Evolutionary conservation across 2,888 invertebrate genomes (phyloP), one percentile per base, ranked within the genome.

Genomic region (Ennomos quercinarius): DNA sequence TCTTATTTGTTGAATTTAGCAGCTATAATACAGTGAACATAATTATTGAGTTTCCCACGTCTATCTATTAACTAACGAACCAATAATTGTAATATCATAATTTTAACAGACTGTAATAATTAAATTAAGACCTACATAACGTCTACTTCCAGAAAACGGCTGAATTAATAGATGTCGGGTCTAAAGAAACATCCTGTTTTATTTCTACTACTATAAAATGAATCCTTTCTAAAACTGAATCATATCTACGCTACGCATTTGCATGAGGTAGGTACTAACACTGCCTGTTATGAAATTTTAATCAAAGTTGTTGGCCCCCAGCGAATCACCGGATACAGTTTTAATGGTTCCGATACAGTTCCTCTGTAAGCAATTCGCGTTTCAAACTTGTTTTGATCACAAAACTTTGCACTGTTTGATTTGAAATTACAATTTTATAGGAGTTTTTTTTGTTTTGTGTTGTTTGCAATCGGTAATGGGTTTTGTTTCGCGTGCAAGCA

Each of bases 211-310:
- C 27, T 27, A 27, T 27, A 27, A 27, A 27, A 27, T 27, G 2
- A 27, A 4, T 27, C 17, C 17, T 17, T 2, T 4, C 27, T 27
- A 27, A 27, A 27, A 1, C 6, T 27, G 27, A 11, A 48, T 17
- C 36, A 12, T 36, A 12, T 36, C 68, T 67, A 67, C 67, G 73
- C 72, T 65, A 63, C 61, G 65, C 61, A 70, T 74, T 61, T 71
- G 48, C 60, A 51, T 47, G 55, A 60, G n/a, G 55, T 55, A 41
- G 40, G 49, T 86, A 83, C 83, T 59, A 85, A 84, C 83, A 81
- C 84, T 77, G 73, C 76, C 76, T 80, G 82, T 84, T 86, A 85
- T 89, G 87, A 89, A 91, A 89, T 87, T 89, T 89, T 89, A 91
- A 91, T 90, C 90, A 89, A 90, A 89, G 82, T 88, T 86, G 76